Evolutionary conservation across 2,113 vertebrate genomes (phyloP), one percentile per base, ranked within the genome.

Genomic region (Pongo abelii): DNA sequence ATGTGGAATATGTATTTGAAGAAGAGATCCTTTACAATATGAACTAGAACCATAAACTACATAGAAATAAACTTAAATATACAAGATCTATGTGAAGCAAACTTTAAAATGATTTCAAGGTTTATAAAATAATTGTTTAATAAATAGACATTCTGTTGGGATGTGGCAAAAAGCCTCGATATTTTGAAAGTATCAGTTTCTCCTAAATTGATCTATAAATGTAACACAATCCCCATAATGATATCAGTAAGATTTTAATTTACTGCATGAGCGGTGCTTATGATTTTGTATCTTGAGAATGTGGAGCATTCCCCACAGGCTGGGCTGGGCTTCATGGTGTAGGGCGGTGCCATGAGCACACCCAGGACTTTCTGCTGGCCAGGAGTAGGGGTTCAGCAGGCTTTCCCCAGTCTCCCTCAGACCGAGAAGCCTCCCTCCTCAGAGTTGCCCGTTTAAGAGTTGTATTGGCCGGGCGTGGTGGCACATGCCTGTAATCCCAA

Each of bases 81-180:
- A 52, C 17, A 83, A 35, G 25, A 59, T 38, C 50, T 93, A 7
- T 40, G 23, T 69, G 52, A 84, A 40, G 48, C 61, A 89, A 61
- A 14, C 38, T 83, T 52, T 88, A 70, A 89, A n/a, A 48, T 86
- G 52, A 35, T 94, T 90, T 89, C 78, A 59, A 78, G 69, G 64
- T 40, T 55, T 43, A 74, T 61, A 83, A 64, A 22, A 35, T 80
- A 93, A 79, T 69, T 52, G 88, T 59, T 91, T 59, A 84, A 79
- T 30, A 78, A 40, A 40, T 48, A 87, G 43, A 48, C 4, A 46
- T 38, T 75, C 38, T 35, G 5, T 46, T 46, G 84, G 20, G 40
- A 91, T 25, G 70, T n/a, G 30, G 16, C 89, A 35, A 48, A 43
- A 77, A 78, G 20, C 40, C 43, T 72, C 35, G 74, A 38, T 84